Conservation (phyloP, 1,140 invertebrate genomes). For the Neodiprion virginianus region DNA sequence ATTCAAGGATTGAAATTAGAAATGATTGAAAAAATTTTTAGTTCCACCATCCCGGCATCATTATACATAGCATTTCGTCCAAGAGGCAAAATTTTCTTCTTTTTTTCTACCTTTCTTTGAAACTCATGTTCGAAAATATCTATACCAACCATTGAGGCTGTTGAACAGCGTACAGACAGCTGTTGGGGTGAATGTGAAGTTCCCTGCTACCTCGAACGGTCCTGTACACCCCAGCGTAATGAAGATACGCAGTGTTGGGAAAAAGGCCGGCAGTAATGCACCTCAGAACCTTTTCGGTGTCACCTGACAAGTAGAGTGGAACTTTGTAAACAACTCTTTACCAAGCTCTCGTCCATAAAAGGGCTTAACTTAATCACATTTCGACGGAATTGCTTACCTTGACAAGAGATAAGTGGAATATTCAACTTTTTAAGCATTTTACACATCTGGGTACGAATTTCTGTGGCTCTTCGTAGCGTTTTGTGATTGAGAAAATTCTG, state of each 20-base stretch:
- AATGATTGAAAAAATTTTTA: too few relatives aligned
- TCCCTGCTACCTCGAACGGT: slow-evolving; percentile 83
- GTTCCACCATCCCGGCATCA: too few relatives aligned
- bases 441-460: slow-evolving; percentile 78
- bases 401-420: slow-evolving; percentile 71
- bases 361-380: not conserved
- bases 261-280: slow-evolving; percentile 92
- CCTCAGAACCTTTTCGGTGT: slow-evolving; percentile 74
- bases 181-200: slow-evolving; percentile 88
- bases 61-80: too few relatives aligned
- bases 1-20: too few relatives aligned
- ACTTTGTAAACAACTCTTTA: not conserved
- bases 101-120: too few relatives aligned
- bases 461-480: slow-evolving; percentile 81
- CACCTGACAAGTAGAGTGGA: slow-evolving; percentile 60
- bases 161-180: slow-evolving; percentile 83
- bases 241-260: slow-evolving; percentile 89
- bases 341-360: slow-evolving; percentile 20
- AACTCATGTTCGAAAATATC: too few relatives aligned
- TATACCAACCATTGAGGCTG: slow-evolving; percentile 83
- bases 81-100: too few relatives aligned
- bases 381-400: slow-evolving; percentile 60
- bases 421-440: slow-evolving; percentile 76
- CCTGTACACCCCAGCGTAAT: slow-evolving; percentile 83
- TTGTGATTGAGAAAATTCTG: slow-evolving; percentile 89